Evolutionary conservation across 1,140 invertebrate species (phyloP).

Genomic region (Cephus cinctus): DNA sequence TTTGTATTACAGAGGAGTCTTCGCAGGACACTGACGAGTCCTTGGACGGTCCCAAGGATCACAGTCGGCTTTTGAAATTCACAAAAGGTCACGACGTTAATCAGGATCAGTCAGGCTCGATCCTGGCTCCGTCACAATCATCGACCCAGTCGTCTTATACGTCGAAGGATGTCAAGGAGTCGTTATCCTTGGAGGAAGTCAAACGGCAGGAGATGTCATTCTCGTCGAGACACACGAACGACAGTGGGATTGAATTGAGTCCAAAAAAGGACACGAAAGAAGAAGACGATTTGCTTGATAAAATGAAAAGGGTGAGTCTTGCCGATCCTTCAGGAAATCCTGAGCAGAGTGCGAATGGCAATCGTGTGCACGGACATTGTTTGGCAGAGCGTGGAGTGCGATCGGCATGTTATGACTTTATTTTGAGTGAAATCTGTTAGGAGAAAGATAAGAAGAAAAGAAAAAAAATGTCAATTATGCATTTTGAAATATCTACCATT

Average conservation of each 20-base stretch:
- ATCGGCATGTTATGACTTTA: not conserved
- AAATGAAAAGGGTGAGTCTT: conserved; percentile 25
- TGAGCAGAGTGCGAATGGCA: not conserved
- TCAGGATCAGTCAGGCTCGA: too few relatives aligned
- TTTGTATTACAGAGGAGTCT: not conserved
- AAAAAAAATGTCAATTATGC: not conserved
- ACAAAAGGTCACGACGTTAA: not conserved
- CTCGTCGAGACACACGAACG: conserved; percentile 26
- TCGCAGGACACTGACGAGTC: not conserved
- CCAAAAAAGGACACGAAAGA: conserved; percentile 14
- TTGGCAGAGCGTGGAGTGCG: not conserved
- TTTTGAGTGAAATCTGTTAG: conserved; percentile 1
- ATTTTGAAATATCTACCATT: too few relatives aligned
- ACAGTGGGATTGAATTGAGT: conserved; percentile 34
- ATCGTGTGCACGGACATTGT: not conserved
- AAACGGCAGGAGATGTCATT: not conserved
- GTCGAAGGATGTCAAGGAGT: too few relatives aligned
- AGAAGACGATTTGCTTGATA: conserved; percentile 16
- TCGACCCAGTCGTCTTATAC: too few relatives aligned
- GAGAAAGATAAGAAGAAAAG: not conserved
- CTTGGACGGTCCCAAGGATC: not conserved
- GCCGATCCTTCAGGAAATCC: not conserved
- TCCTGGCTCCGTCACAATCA: too few relatives aligned
- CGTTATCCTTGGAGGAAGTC: not conserved
- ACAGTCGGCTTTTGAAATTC: conserved; percentile 1